A percentile compares a stretch with the other conserved stretches of the same genome.
phyloP scores from a whole-genome alignment of 2,797 vertebrate genomes.

The Triplophysa bombifrons region DNA sequence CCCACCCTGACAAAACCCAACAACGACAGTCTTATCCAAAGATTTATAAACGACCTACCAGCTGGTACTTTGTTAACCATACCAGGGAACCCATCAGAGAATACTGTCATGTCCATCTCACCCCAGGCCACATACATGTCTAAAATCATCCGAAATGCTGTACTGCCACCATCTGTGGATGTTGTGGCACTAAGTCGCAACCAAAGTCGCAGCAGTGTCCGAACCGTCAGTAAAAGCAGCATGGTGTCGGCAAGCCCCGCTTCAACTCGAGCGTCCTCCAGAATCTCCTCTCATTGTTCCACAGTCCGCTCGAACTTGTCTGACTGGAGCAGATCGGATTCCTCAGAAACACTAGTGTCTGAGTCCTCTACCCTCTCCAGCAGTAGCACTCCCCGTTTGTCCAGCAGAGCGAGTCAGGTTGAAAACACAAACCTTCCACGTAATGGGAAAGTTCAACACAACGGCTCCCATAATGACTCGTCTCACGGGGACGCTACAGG shows the following conservation, averaged over 20 bases:
- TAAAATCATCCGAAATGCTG: slow-evolving; percentile 95
- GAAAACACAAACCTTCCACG: slow-evolving; percentile 51
- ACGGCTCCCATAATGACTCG: background rate
- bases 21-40: slow-evolving; percentile 79
- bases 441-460: background rate
- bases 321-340: slow-evolving; percentile 89
- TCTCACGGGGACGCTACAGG: background rate
- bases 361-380: slow-evolving; percentile 93
- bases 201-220: slow-evolving; percentile 86
- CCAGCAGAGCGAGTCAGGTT: slow-evolving; percentile 55
- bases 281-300: slow-evolving; percentile 77
- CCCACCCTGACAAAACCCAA: slow-evolving; percentile 74
- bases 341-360: slow-evolving; percentile 93
- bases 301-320: slow-evolving; percentile 71
- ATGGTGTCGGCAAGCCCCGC: slow-evolving; percentile 87
- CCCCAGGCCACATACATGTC: slow-evolving; percentile 95
- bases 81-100: slow-evolving; percentile 66
- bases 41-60: slow-evolving; percentile 67
- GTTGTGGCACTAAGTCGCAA: slow-evolving; percentile 89
- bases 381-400: slow-evolving; percentile 68
- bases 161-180: slow-evolving; percentile 90
- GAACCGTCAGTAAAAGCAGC: slow-evolving; percentile 86
- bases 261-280: slow-evolving; percentile 72
- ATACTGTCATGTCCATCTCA: slow-evolving; percentile 85
- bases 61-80: slow-evolving; percentile 83